Conservation (phyloP, 2,888 invertebrate genomes). For the Odontothrips loti region DNA sequence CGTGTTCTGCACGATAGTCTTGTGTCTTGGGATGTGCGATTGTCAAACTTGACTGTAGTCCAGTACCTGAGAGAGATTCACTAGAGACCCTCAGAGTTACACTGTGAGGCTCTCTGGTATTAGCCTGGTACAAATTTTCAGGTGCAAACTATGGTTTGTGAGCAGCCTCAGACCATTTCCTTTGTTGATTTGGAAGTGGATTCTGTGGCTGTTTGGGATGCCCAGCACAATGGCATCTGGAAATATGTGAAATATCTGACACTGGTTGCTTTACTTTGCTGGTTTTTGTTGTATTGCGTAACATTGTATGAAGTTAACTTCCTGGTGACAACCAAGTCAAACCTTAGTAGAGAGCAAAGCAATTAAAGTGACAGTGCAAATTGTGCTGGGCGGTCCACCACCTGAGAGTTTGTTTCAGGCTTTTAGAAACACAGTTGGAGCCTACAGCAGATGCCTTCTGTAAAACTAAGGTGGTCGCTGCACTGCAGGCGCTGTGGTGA, state of each 20-base stretch:
- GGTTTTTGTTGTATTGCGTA: not conserved
- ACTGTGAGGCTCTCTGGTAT: conserved; percentile 29
- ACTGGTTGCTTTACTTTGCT: not conserved
- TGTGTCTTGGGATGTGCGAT: not conserved
- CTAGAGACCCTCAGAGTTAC: conserved; percentile 11
- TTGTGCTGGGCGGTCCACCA: conserved; percentile 31
- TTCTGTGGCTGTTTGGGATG: conserved; percentile 53
- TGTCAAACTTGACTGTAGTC: conserved; percentile 7
- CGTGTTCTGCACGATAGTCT: no score
- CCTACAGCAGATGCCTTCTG: conserved; percentile 24
- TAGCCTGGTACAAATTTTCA: conserved; percentile 57
- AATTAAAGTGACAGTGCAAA: not conserved
- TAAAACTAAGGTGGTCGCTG: conserved; percentile 19
- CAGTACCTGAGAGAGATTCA: not conserved
- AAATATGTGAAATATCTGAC: not conserved
- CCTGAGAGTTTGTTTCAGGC: conserved; percentile 64
- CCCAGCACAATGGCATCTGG: conserved; percentile 27
- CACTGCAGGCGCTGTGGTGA: conserved; percentile 23
- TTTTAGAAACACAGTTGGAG: conserved; percentile 41
- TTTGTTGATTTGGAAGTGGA: conserved; percentile 48
- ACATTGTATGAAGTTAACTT: not conserved
- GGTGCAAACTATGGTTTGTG: conserved; percentile 48
- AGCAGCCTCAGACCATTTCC: conserved; percentile 57
- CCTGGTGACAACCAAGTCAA: no score
- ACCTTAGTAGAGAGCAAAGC: no score